These are phyloP conservation scores for Elegia similella DNA, from an alignment of 2,888 invertebrate species.

Conservation along the genomic window DNA sequence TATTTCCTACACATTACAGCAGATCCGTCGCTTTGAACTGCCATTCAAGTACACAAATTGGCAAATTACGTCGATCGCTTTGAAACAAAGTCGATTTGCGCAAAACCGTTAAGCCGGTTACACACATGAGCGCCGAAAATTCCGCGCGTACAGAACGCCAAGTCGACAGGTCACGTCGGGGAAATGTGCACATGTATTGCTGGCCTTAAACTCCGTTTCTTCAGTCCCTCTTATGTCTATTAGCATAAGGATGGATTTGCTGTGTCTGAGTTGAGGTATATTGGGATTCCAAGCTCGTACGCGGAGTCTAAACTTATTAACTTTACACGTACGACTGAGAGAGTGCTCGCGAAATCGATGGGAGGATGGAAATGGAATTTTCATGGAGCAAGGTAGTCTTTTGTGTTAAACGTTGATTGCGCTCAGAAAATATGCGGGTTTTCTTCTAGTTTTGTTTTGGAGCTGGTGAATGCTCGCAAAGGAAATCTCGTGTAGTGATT, in stretches of 20 bases:
- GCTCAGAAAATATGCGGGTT: neutral
- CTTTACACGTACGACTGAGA: constrained; percentile 37
- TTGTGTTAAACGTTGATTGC: constrained; percentile 14
- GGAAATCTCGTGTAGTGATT: neutral
- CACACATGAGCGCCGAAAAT: constrained; percentile 22
- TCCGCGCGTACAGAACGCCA: constrained; percentile 17
- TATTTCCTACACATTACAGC: constrained; percentile 13
- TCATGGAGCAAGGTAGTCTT: constrained; percentile 27
- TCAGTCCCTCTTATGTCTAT: neutral
- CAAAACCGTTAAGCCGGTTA: constrained; percentile 23
- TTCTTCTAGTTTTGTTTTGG: neutral
- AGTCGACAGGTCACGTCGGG: constrained; percentile 39
- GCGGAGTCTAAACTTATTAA: constrained; percentile 54
- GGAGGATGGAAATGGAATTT: constrained; percentile 32
- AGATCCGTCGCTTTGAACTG: constrained; percentile 13
- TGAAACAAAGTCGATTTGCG: constrained; percentile 19
- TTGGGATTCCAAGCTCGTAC: constrained; percentile 44
- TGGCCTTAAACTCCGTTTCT: neutral
- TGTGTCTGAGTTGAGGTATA: constrained; percentile 1
- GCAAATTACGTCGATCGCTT: constrained; percentile 17
- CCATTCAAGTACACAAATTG: constrained; percentile 11
- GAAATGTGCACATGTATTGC: constrained; percentile 30
- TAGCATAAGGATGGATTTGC: constrained; percentile 17
- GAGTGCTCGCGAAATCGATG: constrained; percentile 37
- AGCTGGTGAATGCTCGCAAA: neutral